Conservation (phyloP, 1,140 invertebrate genomes). For the Drosophila pseudoananassae region DNA sequence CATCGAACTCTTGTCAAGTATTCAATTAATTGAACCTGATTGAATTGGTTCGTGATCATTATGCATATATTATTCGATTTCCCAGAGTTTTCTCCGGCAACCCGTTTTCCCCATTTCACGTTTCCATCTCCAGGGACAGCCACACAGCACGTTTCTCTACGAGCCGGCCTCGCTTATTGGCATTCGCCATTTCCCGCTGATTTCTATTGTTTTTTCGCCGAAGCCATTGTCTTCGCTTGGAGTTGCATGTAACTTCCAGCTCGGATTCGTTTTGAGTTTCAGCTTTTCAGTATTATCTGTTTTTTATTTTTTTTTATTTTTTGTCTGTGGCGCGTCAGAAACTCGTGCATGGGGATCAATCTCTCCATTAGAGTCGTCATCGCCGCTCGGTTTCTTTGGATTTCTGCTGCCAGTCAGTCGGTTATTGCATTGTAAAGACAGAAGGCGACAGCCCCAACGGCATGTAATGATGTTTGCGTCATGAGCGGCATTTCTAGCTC, state of each 20-base stretch:
- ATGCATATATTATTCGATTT: conserved; percentile 5
- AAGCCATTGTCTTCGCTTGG: conserved; percentile 42
- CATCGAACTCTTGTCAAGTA: not conserved
- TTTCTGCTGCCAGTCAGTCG: conserved; percentile 18
- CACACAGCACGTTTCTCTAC: conserved; percentile 26
- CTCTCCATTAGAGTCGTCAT: conserved; percentile 45
- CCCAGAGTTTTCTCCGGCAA: not conserved
- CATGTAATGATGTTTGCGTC: conserved; percentile 57
- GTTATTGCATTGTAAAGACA: conserved; percentile 51
- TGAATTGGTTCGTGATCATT: conserved; percentile 1
- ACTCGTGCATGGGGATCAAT: conserved; percentile 56
- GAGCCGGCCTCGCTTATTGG: conserved; percentile 31
- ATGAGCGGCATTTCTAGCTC: conserved; percentile 46
- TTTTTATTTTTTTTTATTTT: conserved; percentile 1
- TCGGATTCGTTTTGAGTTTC: conserved; percentile 20
- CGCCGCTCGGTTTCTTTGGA: conserved; percentile 4
- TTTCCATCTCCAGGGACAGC: conserved; percentile 20
- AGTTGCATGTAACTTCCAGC: conserved; percentile 16
- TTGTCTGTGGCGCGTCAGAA: conserved; percentile 36
- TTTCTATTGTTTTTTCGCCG: conserved; percentile 39
- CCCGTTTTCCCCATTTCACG: conserved; percentile 13
- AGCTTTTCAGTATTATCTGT: conserved; percentile 18
- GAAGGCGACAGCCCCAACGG: conserved; percentile 32
- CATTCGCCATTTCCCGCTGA: conserved; percentile 47
- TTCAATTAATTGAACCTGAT: not conserved